Conservation (phyloP, 2,888 invertebrate genomes). For the Choreutis nemorana region DNA sequence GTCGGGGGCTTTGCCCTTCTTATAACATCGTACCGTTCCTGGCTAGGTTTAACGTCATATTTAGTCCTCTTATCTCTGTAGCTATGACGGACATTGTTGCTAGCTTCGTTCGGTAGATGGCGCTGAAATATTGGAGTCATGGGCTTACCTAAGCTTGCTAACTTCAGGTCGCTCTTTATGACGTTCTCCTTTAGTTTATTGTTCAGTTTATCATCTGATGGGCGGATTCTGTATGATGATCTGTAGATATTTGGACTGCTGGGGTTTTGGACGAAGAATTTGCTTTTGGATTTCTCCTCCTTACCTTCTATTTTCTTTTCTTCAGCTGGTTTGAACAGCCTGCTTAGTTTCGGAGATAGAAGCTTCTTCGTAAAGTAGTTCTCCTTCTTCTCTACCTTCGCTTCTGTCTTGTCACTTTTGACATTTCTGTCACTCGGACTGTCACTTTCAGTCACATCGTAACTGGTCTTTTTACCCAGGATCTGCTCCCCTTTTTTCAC, state of each 20-base stretch:
- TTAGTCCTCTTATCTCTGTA: slow-evolving; percentile 34
- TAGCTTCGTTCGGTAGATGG: slow-evolving; percentile 26
- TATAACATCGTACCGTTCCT: no score
- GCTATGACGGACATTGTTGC: slow-evolving; percentile 45
- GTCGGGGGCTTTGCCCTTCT: no score
- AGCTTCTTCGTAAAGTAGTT: slow-evolving; percentile 50
- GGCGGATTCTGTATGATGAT: slow-evolving; percentile 34
- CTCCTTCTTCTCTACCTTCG: slow-evolving; percentile 24
- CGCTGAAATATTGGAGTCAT: slow-evolving; percentile 57
- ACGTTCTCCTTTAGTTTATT: slow-evolving; percentile 21
- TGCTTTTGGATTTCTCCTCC: slow-evolving; percentile 42
- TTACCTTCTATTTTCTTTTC: slow-evolving; percentile 21
- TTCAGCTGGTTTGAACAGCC: slow-evolving; percentile 44
- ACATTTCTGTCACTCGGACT: no score
- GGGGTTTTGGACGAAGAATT: slow-evolving; percentile 49
- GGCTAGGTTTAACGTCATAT: slow-evolving; percentile 19
- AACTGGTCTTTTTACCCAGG: slow-evolving; percentile 28
- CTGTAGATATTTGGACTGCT: slow-evolving; percentile 29
- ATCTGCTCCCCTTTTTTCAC: slow-evolving; percentile 11
- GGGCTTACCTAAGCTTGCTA: slow-evolving; percentile 50
- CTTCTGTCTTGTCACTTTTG: slow-evolving; percentile 20
- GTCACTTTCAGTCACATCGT: slow-evolving; percentile 36
- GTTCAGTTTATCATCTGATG: slow-evolving; percentile 17
- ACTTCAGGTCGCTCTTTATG: slow-evolving; percentile 40
- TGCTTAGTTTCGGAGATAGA: slow-evolving; percentile 48